Percentiles rank a stretch among this genome's conserved stretches.
These are phyloP conservation scores for Pachyseris speciosa DNA, from an alignment of 64 coral and sea anemone species.

Conservation along the genomic window DNA sequence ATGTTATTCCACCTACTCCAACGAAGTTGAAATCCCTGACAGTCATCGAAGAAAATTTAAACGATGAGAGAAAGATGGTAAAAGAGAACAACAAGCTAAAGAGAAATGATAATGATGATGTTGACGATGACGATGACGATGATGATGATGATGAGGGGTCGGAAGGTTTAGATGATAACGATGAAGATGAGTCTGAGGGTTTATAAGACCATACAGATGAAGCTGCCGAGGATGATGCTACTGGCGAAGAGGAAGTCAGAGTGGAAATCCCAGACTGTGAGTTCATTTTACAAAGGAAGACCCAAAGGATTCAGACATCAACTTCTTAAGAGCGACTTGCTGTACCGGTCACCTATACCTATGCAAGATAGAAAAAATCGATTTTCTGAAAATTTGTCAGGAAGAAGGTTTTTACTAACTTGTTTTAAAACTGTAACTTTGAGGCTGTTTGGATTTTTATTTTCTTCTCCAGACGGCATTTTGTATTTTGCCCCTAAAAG, in stretches of 20 bases:
- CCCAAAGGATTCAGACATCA: not conserved
- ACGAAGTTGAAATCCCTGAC: not conserved
- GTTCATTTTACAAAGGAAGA: not conserved
- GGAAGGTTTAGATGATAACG: not conserved
- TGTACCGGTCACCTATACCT: too few relatives aligned
- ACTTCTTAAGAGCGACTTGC: too few relatives aligned
- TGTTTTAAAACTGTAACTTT: too few relatives aligned
- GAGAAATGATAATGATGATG: not conserved
- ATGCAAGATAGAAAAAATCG: too few relatives aligned
- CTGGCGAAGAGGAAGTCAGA: not conserved
- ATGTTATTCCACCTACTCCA: not conserved
- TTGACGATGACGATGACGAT: not conserved
- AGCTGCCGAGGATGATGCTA: not conserved
- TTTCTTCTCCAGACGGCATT: too few relatives aligned
- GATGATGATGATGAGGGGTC: not conserved
- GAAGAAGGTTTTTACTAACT: too few relatives aligned
- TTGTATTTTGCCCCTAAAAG: too few relatives aligned
- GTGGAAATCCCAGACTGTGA: not conserved
- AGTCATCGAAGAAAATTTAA: too few relatives aligned
- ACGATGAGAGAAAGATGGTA: not conserved
- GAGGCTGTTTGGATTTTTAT: too few relatives aligned
- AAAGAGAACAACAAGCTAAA: not conserved
- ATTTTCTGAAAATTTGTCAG: too few relatives aligned
- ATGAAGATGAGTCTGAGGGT: not conserved
- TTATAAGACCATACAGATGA: not conserved